Percentiles rank a stretch among this genome's conserved stretches.
Conservation (phyloP, 2,888 invertebrate genomes). For the Podotricha telesiphe region DNA sequence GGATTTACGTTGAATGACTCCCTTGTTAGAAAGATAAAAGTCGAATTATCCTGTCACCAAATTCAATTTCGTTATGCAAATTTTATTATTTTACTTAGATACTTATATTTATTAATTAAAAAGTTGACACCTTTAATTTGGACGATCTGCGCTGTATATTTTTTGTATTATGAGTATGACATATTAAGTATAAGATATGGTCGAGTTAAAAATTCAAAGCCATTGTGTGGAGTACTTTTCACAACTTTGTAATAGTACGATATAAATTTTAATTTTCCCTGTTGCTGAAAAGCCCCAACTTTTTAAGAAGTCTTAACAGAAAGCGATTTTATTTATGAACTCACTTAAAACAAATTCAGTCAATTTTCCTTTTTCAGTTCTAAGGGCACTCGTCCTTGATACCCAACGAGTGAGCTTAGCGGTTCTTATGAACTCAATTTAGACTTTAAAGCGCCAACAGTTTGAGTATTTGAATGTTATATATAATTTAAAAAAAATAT, state of each 20-base stretch:
- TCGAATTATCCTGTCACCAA: conserved; percentile 11
- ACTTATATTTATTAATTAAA: conserved; percentile 9
- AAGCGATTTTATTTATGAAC: conserved; percentile 26
- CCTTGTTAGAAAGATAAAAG: conserved; percentile 20
- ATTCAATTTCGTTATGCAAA: conserved; percentile 18
- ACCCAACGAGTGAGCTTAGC: conserved; percentile 24
- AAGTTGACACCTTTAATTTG: neutral
- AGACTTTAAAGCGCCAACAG: neutral
- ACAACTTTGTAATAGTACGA: neutral
- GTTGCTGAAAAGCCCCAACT: neutral
- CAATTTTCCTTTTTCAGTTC: conserved; percentile 22
- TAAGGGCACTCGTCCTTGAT: conserved; percentile 27
- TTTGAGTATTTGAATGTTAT: neutral
- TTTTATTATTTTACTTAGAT: conserved; percentile 22
- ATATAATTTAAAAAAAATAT: neutral
- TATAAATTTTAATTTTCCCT: neutral
- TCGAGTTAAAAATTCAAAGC: neutral
- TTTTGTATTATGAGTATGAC: too few species aligned
- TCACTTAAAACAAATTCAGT: conserved; percentile 27
- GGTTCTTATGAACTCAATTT: conserved; percentile 25
- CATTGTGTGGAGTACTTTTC: neutral
- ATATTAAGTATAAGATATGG: neutral
- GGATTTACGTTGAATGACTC: conserved; percentile 19
- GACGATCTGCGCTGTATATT: neutral
- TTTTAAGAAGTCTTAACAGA: conserved; percentile 20